Conservation (phyloP, 2,888 invertebrate species). For the Mystacides longicornis region DNA sequence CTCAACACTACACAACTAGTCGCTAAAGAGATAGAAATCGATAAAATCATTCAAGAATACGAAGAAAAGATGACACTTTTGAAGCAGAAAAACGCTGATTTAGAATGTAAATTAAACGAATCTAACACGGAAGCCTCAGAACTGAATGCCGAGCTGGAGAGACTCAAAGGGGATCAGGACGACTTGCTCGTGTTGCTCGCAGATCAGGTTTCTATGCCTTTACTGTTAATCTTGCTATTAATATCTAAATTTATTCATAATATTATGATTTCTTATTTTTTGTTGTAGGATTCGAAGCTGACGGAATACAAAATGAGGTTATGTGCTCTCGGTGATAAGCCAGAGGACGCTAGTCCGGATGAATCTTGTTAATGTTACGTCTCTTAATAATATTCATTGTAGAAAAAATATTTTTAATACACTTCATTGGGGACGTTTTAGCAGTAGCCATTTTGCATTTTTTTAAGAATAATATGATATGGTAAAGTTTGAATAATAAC, state of each 20-base stretch:
- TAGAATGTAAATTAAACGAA: conserved; percentile 29
- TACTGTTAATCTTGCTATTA: background rate
- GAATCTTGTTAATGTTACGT: conserved; percentile 23
- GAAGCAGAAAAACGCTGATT: conserved; percentile 36
- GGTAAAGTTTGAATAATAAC: too few relatives aligned
- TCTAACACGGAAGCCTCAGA: conserved; percentile 34
- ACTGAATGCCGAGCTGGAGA: conserved; percentile 49
- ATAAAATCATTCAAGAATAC: conserved; percentile 20
- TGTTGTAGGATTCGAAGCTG: conserved; percentile 50
- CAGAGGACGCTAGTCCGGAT: conserved; percentile 20
- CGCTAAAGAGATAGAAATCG: conserved; percentile 17
- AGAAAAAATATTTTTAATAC: too few relatives aligned
- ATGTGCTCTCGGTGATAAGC: conserved; percentile 14
- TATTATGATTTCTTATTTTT: background rate
- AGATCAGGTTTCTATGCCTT: conserved; percentile 61
- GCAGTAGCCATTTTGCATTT: too few relatives aligned
- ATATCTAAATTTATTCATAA: background rate
- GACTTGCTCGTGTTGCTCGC: conserved; percentile 83
- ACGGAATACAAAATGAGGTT: conserved; percentile 46
- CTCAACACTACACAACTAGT: conserved; percentile 7
- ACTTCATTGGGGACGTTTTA: too few relatives aligned
- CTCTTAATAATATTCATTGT: too few relatives aligned
- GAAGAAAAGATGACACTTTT: conserved; percentile 27
- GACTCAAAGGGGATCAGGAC: conserved; percentile 82
- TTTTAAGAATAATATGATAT: too few relatives aligned